Base-by-base conservation (phyloP, 2,888 invertebrate genomes). In the Cerceris rybyensis region DNA sequence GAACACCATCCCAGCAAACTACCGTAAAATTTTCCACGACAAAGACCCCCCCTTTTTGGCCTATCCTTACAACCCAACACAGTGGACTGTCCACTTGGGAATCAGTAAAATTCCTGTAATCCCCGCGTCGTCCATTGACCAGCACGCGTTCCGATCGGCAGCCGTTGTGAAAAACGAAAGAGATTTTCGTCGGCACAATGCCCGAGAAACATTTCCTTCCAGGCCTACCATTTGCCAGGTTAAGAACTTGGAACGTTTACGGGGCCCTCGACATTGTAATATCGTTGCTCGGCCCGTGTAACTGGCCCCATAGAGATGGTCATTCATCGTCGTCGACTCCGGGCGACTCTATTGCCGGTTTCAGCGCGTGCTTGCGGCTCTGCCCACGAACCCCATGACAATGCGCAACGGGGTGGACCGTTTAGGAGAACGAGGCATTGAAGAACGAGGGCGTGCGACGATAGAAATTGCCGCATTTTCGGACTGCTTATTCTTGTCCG, bases 201-300 rank as follows among this genome's bases (percentile, higher is more conserved):
- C 76, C 77, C 75, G 75, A 73, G 83, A 87, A 86, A 85, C 81
- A 83, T 86, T 88, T 88, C 85, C 84, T 84, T 84, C 16, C 57
- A 71, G 17, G 61, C 41, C 61, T 60, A 75, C 71, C 54, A 14
- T 58, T 42, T 8, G 58, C 65, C 14, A 7, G 50, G 46, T 11
- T 50, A 57, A 75, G 54, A 39, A 52, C 11, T 39, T 49, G 43
- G 54, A 75, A 84, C 84, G 83, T 83, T 86, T 81, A 83, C 75
- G 76, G 82, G 80, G 77, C 82, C 74, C 69, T 70, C 74, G 70
- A 87, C 84, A 91, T 90, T 90, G 90, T 88, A 84, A 86, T 83
- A 83, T 71, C 84, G 85, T 88, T 85, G 89, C 28, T 28, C 28
- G 28, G 70, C 50, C 71, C 87, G 80, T 88, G 87, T 89, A 90